Conservation (phyloP, 2,113 vertebrate genomes). For the Myanophis thanlyinensis region DNA sequence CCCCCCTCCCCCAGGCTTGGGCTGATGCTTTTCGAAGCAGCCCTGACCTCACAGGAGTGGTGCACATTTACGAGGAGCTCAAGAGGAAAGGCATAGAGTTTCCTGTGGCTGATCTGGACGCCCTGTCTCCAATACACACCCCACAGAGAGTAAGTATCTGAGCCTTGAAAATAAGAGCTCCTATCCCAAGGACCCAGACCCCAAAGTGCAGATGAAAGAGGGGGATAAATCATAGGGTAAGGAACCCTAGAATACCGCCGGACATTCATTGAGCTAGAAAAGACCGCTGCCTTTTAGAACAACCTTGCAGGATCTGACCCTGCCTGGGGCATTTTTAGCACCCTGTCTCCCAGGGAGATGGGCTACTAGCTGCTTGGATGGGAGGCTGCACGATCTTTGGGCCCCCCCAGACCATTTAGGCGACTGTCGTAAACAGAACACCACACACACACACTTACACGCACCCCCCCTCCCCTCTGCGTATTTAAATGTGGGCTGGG, state of each 20-base stretch:
- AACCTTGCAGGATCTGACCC: neutral
- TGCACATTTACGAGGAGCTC: constrained; percentile 96
- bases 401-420: neutral
- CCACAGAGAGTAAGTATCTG: constrained; percentile 84
- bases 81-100: constrained; percentile 98
- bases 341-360: neutral
- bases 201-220: neutral
- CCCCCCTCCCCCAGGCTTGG: constrained; percentile 85
- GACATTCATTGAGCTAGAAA: neutral
- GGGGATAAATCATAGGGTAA: neutral
- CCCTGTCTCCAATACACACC: constrained; percentile 95
- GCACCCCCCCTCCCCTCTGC: neutral
- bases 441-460: neutral
- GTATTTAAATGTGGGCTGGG: constrained; percentile 23
- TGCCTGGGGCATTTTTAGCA: neutral
- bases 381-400: neutral
- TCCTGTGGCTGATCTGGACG: constrained; percentile 90
- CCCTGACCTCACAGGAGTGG: constrained; percentile 95
- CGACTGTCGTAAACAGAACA: neutral
- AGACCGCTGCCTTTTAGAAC: neutral
- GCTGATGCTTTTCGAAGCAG: constrained; percentile 98
- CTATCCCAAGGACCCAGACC: neutral
- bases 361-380: neutral
- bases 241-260: neutral
- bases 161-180: neutral